Base-by-base conservation (phyloP, 2,888 invertebrate genomes). In the Ormyrus rosae region DNA sequence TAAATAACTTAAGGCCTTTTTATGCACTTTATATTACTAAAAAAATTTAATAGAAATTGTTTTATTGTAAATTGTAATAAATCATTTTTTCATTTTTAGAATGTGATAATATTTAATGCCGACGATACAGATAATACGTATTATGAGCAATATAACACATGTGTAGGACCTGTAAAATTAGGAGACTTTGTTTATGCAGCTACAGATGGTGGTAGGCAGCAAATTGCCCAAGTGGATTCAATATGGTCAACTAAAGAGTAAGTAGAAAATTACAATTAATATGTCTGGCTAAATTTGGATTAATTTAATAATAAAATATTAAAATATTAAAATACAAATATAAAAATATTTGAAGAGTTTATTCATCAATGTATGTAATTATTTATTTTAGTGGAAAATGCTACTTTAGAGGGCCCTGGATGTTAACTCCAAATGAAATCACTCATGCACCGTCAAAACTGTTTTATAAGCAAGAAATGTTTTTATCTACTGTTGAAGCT, bases 101-200 rank as follows among this genome's bases (percentile, higher is more conserved):
- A 97, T 91, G 95, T 98, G 7, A 94, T 95, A 67, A 93, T 95
- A 87, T 94, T 94, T 89, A 94, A 94, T 82, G 92, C 93, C 0
- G 93, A 94, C 0, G 96, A 96, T 86, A 94, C 95, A 82, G 96
- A 95, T 83, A 95, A 95, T 89, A 95, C 94, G 0, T 98, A 97
- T 91, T 99, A 96, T 91, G 98, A 99, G 89, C 99, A 99, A 89
- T 96, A 96, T 90, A 96, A 96, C 88, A 96, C 96, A 0, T 96
- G 95, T 86, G 95, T 95, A 67, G 96, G 97, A 2, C 94, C 96
- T 0, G 94, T 97, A 71, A 96, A 96, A 92, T 95, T 95, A 0
- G 97, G 99, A 0, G 99, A 99, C 91, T 98, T 95, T 90, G 98
- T 99, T 63, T 98, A 98, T 88, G 97, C 99, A 11, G 97, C 97